Evolutionary conservation across 2,113 vertebrate genomes (phyloP).

Genomic region (Cheirogaleus medius): DNA sequence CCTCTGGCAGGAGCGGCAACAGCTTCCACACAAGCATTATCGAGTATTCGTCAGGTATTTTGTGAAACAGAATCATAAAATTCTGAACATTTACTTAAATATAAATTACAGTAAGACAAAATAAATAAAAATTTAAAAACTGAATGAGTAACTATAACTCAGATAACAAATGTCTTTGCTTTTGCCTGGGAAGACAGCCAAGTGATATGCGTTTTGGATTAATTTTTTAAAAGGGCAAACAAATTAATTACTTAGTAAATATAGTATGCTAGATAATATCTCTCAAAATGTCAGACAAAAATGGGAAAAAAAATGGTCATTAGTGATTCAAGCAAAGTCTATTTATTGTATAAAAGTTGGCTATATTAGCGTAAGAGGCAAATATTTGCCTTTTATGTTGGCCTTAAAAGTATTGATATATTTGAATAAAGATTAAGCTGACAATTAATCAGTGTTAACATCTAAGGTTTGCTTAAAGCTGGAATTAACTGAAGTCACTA

Average conservation of each 20-base stretch:
- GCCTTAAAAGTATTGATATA: conserved; percentile 56
- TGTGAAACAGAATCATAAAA: neutral
- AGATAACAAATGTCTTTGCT: conserved; percentile 30
- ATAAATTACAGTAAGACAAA: neutral
- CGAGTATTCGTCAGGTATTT: neutral
- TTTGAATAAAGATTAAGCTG: conserved; percentile 62
- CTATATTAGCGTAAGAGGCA: conserved; percentile 38
- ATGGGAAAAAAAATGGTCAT: conserved; percentile 31
- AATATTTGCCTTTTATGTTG: conserved; percentile 63
- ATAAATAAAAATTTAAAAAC: conserved; percentile 18
- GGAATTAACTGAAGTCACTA: neutral
- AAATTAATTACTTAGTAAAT: conserved; percentile 66
- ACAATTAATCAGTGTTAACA: conserved; percentile 37
- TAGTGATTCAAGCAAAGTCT: conserved; percentile 27
- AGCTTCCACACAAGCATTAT: fast-evolving
- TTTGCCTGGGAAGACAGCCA: conserved; percentile 64
- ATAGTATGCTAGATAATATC: conserved; percentile 45
- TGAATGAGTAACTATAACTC: neutral
- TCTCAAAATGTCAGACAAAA: conserved; percentile 37
- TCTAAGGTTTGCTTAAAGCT: neutral
- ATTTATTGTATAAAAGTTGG: conserved; percentile 54
- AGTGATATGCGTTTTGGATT: conserved; percentile 42
- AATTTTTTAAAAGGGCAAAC: conserved; percentile 55
- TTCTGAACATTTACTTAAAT: neutral
- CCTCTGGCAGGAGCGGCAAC: neutral